phyloP scores from a whole-genome alignment of 1,140 invertebrate genomes.

The Sinella curviseta region DNA sequence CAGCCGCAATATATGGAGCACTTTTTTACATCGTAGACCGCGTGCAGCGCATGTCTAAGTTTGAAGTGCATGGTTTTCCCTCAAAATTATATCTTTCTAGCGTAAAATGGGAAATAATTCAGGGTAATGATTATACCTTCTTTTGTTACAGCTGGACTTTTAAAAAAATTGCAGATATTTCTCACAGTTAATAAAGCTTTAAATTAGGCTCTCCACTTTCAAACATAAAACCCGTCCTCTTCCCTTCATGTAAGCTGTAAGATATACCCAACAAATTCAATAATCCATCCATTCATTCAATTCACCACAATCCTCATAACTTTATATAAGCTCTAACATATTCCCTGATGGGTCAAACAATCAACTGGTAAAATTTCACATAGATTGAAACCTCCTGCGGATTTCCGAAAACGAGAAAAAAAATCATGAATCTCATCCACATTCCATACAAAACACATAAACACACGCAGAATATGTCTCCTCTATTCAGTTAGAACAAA shows the following conservation, averaged over 20 bases:
- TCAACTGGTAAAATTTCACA: neutral
- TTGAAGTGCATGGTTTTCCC: no score
- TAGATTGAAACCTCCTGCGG: slow-evolving; percentile 2
- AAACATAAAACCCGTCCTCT: neutral
- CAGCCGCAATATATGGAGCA: no score
- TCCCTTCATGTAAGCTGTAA: no score
- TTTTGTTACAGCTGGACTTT: no score
- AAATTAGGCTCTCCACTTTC: neutral
- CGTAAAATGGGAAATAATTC: no score
- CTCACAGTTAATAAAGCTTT: neutral
- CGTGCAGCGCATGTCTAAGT: no score
- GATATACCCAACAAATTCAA: no score
- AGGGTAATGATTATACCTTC: no score
- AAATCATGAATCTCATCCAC: neutral
- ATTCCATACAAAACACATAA: neutral
- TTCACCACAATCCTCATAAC: neutral
- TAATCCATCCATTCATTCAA: no score
- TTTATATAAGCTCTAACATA: neutral
- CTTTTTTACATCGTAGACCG: no score
- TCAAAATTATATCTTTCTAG: no score
- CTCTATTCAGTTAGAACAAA: no score
- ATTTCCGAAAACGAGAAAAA: neutral
- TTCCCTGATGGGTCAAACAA: slow-evolving; percentile 11
- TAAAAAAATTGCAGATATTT: neutral
- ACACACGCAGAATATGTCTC: neutral